Evolutionary conservation across 2,888 invertebrate species (phyloP), one percentile per base, ranked within the genome.

Genomic region (Aphodius sticticus): DNA sequence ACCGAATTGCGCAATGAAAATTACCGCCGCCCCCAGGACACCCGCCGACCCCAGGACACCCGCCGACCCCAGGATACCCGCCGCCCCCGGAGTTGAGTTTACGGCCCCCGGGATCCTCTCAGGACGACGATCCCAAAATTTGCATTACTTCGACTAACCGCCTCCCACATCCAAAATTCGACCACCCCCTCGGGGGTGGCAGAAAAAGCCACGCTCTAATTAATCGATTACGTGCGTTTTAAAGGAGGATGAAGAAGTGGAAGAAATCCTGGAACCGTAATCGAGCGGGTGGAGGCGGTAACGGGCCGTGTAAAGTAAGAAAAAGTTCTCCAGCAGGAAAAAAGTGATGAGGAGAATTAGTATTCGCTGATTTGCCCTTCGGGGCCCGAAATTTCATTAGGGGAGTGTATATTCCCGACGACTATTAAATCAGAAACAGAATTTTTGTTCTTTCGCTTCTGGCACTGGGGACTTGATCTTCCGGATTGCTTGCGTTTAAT

Each of bases 371-470:
- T 26, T 71, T 16, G 35, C 16, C 71, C 26, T 26, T 26, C 35
- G 71, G 26, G 71, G 71, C 16, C 74, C 74, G 74, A 74, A 74
- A 74, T 74, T 74, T 74, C 74, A 74, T 74, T 74, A 74, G 37
- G 74, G 74, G 37, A 74, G 37, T 74, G 74, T 74, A 74, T 74
- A 36, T 35, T 74, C 37, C 12, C 74, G 26, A 35, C 35, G 74
- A 37, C 74, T 37, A 74, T 74, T 35, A 35, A 74, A 74, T 74
- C 74, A 53, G 53, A 53, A 53, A 53, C 53, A 53, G 53, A 53
- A 53, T 53, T 12, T 53, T 53, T 53, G 12, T 53, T 53, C 53
- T 53, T 53, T 53, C 12, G 9, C 53, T 53, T 53, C 38, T 6
- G 38, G 38, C 38, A 38, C 38, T 6, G 38, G 38, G 38, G 38